Base-by-base conservation (phyloP, 1,140 invertebrate species). In the Cotesia chilonis region DNA sequence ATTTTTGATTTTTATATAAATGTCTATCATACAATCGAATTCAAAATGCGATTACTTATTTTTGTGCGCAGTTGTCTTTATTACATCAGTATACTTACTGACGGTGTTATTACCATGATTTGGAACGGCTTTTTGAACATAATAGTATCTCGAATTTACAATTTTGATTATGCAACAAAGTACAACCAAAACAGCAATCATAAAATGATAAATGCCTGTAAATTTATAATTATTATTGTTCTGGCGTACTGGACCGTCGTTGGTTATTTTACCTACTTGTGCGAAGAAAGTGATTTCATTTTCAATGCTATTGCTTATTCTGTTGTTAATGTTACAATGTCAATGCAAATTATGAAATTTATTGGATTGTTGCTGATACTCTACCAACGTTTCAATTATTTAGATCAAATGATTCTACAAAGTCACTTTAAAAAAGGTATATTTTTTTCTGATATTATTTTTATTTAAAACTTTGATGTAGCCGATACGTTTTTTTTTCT, bases 331-430 rank as follows among this genome's bases (percentile, higher is more conserved):
- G 41, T 67, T 0, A 70, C 78, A 0, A 66, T 81, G 20, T 75
- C 75, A 2, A 74, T 74, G 61, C 78, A 81, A 41, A 52, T 80
- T 12, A 7, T 79, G 28, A 78, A 75, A 55, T 80, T 80, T 60
- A 64, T 66, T 20, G 66, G 76, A 5, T 38, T 80, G 4, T 61
- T 78, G 20, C 73, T 64, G 4, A 65, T 81, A 1, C 28, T 81
- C 0, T 66, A 52, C 6, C 68, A 75, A 14, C 65, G 77, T 69
- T 80, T 77, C 35, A 72, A 9, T 6, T 60, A 74, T 77, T 5
- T 78, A 67, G 51, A 66, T 70, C 57, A 68, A 5, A 6, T 79
- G 3, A 47, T 76, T 20, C 2, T 74, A n/a, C 47, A 68, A 3
- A 66, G 71, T 1, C 20, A 9, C 17, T 12, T 38, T 36, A 17